A percentile compares a stretch with the other conserved stretches of the same genome.
These are phyloP conservation scores for Mantis religiosa DNA, from an alignment of 2,888 invertebrate genomes.

Conservation along the genomic window DNA sequence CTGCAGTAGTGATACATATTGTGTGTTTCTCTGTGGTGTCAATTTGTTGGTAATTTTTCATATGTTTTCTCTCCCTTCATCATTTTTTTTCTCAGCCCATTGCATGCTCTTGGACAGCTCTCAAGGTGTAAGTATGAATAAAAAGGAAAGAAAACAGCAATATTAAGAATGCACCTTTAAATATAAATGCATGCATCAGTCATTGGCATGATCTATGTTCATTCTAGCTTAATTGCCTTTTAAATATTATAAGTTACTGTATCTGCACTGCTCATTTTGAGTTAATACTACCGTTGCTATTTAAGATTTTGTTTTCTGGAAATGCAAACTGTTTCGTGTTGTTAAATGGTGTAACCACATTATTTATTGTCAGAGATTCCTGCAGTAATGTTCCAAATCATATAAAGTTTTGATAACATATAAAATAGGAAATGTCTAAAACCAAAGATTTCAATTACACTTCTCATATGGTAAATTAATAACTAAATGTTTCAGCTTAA, in stretches of 20 bases:
- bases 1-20: background rate
- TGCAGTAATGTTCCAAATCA: background rate
- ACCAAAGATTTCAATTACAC: too few relatives aligned
- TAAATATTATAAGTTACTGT: background rate
- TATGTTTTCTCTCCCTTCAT: background rate
- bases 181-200: background rate
- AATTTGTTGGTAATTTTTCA: constrained; percentile 9
- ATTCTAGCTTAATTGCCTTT: background rate
- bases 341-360: background rate
- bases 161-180: background rate
- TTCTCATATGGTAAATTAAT: too few relatives aligned
- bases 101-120: constrained; percentile 86
- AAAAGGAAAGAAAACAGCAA: background rate
- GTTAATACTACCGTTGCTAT: background rate
- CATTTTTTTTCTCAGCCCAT: constrained; percentile 51
- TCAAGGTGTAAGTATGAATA: constrained; percentile 78
- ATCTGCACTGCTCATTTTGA: background rate
- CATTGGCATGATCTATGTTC: background rate
- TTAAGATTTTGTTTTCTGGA: background rate
- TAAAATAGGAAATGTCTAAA: too few relatives aligned
- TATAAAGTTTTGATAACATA: too few relatives aligned
- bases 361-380: background rate
- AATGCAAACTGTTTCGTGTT: background rate
- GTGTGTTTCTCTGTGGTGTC: background rate
- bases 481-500: background rate